Evolutionary conservation across 2,888 invertebrate species (phyloP), one percentile per base, ranked within the genome.

Genomic region (Mactromeris polynyma): DNA sequence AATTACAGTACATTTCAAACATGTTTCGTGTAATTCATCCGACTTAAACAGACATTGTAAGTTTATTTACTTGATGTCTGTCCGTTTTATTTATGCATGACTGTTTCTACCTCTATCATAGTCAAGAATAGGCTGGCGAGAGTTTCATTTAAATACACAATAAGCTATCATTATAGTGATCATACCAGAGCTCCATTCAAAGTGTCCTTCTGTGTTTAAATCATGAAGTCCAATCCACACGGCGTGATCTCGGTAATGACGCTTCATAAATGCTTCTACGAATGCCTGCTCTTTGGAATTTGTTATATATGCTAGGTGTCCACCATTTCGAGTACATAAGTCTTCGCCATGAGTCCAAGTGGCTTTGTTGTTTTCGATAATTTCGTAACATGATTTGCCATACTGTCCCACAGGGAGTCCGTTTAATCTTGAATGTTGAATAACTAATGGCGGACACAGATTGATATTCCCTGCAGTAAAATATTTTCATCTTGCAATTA

Each of bases 141-240:
- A n/a, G n/a, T n/a, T n/a, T n/a, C n/a, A n/a, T n/a, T n/a, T n/a
- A n/a, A n/a, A n/a, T n/a, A n/a, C n/a, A n/a, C n/a, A n/a, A n/a
- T n/a, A 46, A 46, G n/a, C n/a, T n/a, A n/a, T n/a, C 46, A 46
- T 46, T 3, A 9, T 46, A 46, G 17, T 46, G 58, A 7, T 77
- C 31, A 58, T 69, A 90, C 90, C 89, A 78, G 90, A 79, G 40
- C 82, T 85, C 90, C 90, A 90, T 51, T 89, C 42, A n/a, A 82
- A 87, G 2, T 9, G 46, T 26, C 84, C 89, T 58, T 90, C 90
- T 11, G 38, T 38, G 17, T 79, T 54, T 26, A 6, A n/a, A 42
- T 90, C 90, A 58, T 87, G 78, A 2, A 90, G 87, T 9, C 90
- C 90, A 46, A 90, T 90, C 90, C 90, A 90, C 0, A 90, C 84